Conservation (phyloP, 2,113 vertebrate species). For the Oncorhynchus keta region DNA sequence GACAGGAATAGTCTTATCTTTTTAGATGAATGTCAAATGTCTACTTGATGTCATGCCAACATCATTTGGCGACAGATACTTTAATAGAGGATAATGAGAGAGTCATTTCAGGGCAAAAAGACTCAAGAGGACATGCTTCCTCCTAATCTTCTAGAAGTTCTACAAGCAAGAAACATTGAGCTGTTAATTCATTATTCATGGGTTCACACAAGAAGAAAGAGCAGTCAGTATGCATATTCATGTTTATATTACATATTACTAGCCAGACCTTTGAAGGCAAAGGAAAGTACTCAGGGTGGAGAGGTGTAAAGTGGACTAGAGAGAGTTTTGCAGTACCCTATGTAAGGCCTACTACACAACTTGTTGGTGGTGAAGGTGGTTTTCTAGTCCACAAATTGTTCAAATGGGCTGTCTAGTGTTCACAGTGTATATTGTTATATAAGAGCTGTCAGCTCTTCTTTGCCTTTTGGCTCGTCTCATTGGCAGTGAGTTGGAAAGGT, state of each 20-base stretch:
- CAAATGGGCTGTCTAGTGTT: not conserved
- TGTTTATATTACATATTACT: slow-evolving; percentile 65
- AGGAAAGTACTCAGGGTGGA: slow-evolving; percentile 3
- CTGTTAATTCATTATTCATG: slow-evolving; percentile 60
- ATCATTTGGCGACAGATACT: not conserved
- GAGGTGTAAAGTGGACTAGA: not conserved
- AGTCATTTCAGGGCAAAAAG: not conserved
- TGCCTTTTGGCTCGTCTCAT: slow-evolving; percentile 5
- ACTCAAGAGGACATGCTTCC: not conserved
- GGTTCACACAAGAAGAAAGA: slow-evolving; percentile 50
- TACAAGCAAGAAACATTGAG: slow-evolving; percentile 27
- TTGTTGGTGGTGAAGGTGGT: not conserved
- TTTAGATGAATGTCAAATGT: not conserved
- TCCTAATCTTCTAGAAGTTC: slow-evolving; percentile 13
- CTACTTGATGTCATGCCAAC: not conserved
- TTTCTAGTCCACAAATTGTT: not conserved
- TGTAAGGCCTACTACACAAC: not conserved
- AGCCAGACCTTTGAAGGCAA: slow-evolving; percentile 53
- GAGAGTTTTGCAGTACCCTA: not conserved
- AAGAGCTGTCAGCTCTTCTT: slow-evolving; percentile 25
- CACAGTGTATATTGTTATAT: slow-evolving; percentile 31
- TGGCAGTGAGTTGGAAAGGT: slow-evolving; percentile 18
- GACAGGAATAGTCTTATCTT: not conserved
- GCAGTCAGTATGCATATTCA: slow-evolving; percentile 54
- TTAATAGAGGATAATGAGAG: not conserved